Conservation (phyloP, 2,797 vertebrate genomes). For the Oreortyx pictus region DNA sequence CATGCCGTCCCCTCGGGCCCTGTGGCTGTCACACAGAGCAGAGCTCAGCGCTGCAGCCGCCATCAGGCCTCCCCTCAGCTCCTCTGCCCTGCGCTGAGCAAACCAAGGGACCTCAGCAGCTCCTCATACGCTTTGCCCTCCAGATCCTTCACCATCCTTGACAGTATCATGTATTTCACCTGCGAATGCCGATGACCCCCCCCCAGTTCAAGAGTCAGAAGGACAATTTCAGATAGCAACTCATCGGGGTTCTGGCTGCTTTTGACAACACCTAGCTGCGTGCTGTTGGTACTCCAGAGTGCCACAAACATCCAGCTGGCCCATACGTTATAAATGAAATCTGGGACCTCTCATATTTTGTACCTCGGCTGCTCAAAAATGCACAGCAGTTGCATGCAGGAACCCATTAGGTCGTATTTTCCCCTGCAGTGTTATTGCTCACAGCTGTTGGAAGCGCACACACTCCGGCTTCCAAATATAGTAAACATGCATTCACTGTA, state of each 20-base stretch:
- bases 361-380: background rate
- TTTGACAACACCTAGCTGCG: background rate
- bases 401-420: constrained; percentile 10
- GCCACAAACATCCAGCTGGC: background rate
- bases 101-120: background rate
- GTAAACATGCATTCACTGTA: background rate
- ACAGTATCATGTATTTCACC: background rate
- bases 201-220: rapidly evolving
- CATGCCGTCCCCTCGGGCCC: too few relatives aligned
- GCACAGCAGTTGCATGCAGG: background rate
- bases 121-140: background rate
- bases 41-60: too few relatives aligned
- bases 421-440: background rate
- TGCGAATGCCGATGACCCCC: rapidly evolving
- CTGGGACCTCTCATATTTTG: background rate
- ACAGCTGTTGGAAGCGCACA: constrained; percentile 1
- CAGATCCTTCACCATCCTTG: background rate
- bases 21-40: too few relatives aligned
- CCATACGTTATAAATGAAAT: background rate
- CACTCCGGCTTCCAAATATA: constrained; percentile 25
- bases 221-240: background rate
- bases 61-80: too few relatives aligned
- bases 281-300: background rate
- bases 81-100: background rate
- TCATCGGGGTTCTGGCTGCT: rapidly evolving